Evolutionary conservation across 2,888 invertebrate genomes (phyloP), one percentile per base, ranked within the genome.

Genomic region (Epirrita christyi): DNA sequence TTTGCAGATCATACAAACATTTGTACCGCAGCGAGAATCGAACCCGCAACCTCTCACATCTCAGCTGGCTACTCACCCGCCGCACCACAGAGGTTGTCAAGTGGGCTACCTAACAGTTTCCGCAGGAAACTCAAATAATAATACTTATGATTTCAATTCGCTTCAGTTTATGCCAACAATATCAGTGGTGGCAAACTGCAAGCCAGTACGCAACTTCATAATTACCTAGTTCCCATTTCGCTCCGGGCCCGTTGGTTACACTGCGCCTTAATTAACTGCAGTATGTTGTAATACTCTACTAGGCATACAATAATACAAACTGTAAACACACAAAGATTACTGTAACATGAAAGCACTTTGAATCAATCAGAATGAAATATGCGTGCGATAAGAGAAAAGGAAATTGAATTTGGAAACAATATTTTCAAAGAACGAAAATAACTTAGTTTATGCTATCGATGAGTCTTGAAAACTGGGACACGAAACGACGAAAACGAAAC

Each of bases 161-260:
- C 78, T 64, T 3, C 32, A 43, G 57, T 69, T 44, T 44, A 6
- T 69, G 36, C 42, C 68, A 65, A 56, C 55, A 51, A 8, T 34
- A 55, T 50, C 55, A 63, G 63, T 63, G 69, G 72, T 71, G 71
- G 75, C 76, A 75, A 77, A 75, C 73, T 84, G 81, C 81, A 81
- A 84, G 77, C 80, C 78, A 78, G 78, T 81, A 88, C 86, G 84
- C 86, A 86, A 88, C 81, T 89, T 88, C 86, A 86, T 89, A 89
- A 89, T 89, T 88, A 89, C 87, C 88, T 84, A 88, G 88, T 89
- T 89, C 88, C 90, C 86, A 85, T 86, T 86, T 85, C 77, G 85
- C 89, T 82, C 70, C 72, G 68, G 78, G 89, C 82, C 68, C 72
- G 77, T 75, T 67, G 75, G 83, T 83, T 84, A 79, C 82, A 76